Percentiles rank a stretch among this genome's conserved stretches.
Evolutionary conservation across 2,113 vertebrate genomes (phyloP).

Genomic region (Laterallus jamaicensis): DNA sequence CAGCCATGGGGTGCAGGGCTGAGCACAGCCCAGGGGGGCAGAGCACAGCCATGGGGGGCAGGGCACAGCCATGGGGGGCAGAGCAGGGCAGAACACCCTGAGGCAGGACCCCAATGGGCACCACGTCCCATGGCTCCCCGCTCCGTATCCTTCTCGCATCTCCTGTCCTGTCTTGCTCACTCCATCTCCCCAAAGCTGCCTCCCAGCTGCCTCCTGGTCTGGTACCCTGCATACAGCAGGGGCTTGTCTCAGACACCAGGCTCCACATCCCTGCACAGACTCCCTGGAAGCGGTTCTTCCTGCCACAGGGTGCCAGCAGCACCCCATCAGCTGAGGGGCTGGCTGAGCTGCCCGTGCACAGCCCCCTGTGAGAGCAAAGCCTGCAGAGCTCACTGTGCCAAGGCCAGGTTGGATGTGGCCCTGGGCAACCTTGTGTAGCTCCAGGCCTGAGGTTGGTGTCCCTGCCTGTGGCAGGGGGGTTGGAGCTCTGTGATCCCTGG

Average conservation of each 20-base stretch:
- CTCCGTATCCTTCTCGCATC: background rate
- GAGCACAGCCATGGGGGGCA: accelerated
- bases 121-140: background rate
- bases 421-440: too few species aligned
- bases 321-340: background rate
- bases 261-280: background rate
- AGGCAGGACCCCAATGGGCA: accelerated
- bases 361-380: background rate
- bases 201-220: background rate
- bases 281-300: background rate
- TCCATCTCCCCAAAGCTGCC: background rate
- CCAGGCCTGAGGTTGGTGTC: too few species aligned
- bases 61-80: accelerated
- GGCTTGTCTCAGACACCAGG: background rate
- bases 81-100: background rate
- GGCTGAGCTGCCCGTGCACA: background rate
- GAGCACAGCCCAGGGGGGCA: background rate
- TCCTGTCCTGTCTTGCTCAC: background rate
- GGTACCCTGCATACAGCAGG: accelerated
- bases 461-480: too few species aligned
- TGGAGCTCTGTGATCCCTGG: too few species aligned
- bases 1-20: accelerated
- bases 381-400: accelerated
- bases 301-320: background rate
- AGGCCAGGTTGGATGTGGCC: too few species aligned